phyloP scores from a whole-genome alignment of 2,888 invertebrate species.

The Tenthredo distinguenda region DNA sequence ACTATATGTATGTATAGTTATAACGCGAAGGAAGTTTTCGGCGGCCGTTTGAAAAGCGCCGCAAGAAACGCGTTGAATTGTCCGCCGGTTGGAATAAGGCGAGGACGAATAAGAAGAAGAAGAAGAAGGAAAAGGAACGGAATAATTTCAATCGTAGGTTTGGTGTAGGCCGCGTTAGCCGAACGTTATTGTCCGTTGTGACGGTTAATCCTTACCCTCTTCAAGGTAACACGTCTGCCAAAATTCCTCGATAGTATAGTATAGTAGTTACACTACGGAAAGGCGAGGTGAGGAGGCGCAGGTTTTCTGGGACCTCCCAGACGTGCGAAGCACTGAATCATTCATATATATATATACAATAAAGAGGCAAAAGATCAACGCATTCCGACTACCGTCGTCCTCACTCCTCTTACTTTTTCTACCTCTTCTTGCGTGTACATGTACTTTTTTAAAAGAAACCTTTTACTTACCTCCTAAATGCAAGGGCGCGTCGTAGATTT shows the following conservation, averaged over 20 bases:
- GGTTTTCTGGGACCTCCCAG: constrained; percentile 37
- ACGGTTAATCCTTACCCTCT: constrained; percentile 60
- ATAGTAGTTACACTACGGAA: not conserved
- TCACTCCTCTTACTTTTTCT: constrained; percentile 40
- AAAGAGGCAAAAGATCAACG: constrained; percentile 33
- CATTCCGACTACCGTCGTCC: constrained; percentile 32
- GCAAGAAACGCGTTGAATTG: constrained; percentile 28
- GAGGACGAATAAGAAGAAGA: not conserved
- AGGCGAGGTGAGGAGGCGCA: not conserved
- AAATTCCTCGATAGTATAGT: constrained; percentile 50
- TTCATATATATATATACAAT: not conserved
- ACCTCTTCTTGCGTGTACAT: not conserved
- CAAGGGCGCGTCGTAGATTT: not conserved
- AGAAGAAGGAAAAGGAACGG: constrained; percentile 7
- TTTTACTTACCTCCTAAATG: not conserved
- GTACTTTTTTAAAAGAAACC: not conserved
- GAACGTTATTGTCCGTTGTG: constrained; percentile 40
- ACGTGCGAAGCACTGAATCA: constrained; percentile 49
- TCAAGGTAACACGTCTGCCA: constrained; percentile 59
- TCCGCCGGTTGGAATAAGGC: not conserved
- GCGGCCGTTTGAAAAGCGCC: constrained; percentile 22
- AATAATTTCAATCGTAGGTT: constrained; percentile 45
- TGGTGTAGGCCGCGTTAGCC: constrained; percentile 1
- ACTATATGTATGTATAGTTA: not conserved
- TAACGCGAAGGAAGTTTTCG: not conserved